These are phyloP conservation scores for Scaptodrosophila lebanonensis DNA, from an alignment of 1,140 invertebrate genomes.

Conservation along the genomic window DNA sequence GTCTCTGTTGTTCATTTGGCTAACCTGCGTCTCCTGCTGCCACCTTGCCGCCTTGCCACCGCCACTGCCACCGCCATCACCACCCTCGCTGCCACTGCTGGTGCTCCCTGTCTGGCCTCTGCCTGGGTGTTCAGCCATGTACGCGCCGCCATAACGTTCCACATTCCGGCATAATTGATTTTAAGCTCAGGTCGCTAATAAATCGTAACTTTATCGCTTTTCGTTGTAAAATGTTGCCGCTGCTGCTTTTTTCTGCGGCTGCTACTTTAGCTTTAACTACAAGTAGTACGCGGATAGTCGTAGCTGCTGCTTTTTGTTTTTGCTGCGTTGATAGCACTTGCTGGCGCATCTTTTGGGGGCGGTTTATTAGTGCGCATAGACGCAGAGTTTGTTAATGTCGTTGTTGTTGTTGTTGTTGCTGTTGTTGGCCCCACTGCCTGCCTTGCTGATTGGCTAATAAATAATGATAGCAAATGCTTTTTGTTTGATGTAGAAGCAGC, in stretches of 20 bases:
- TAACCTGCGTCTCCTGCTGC: no score
- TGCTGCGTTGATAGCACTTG: no score
- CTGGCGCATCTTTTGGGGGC: no score
- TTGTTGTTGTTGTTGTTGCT: conserved; percentile 13
- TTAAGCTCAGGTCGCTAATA: conserved; percentile 75
- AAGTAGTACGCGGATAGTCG: no score
- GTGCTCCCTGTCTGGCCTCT: conserved; percentile 20
- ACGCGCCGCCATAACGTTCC: conserved; percentile 54
- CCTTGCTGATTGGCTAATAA: conserved; percentile 51
- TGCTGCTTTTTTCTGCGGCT: conserved; percentile 7
- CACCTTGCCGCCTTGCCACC: neutral
- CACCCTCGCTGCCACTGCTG: neutral
- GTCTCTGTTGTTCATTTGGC: no score
- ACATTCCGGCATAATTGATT: conserved; percentile 77
- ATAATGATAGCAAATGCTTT: conserved; percentile 65
- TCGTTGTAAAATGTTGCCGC: conserved; percentile 48
- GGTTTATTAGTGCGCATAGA: no score
- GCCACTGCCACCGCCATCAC: neutral
- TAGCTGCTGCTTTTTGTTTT: no score
- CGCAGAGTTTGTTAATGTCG: no score
- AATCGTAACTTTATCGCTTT: conserved; percentile 76
- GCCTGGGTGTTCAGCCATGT: conserved; percentile 60
- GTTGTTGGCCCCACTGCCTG: conserved; percentile 28
- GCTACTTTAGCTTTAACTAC: no score
- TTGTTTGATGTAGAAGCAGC: conserved; percentile 9